Evolutionary conservation across 1,140 invertebrate genomes (phyloP).

Genomic region (Pogonus chalceus): DNA sequence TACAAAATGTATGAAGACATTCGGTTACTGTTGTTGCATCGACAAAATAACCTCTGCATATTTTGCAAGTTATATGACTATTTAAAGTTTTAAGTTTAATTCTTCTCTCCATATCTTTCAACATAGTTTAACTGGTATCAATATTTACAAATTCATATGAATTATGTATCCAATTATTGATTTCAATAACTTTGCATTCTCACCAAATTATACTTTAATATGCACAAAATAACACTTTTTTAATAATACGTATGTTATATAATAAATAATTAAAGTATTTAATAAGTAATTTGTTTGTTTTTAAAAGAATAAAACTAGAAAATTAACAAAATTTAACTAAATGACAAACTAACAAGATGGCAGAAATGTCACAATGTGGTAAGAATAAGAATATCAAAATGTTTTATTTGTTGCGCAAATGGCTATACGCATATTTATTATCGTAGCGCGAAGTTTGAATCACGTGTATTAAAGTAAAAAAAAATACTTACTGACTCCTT

Average conservation of each 20-base stretch:
- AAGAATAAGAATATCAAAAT: slow-evolving; percentile 6
- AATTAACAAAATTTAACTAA: slow-evolving; percentile 16
- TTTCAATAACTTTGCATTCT: too few relatives aligned
- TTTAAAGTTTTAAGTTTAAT: slow-evolving; percentile 88
- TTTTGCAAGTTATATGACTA: slow-evolving; percentile 87
- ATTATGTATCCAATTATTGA: too few relatives aligned
- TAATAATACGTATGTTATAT: too few relatives aligned
- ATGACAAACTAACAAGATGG: slow-evolving; percentile 9
- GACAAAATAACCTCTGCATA: slow-evolving; percentile 92
- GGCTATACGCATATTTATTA: slow-evolving; percentile 1
- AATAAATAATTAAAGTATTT: too few relatives aligned
- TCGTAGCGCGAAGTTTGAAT: not conserved
- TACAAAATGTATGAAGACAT: slow-evolving; percentile 97
- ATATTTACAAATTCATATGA: too few relatives aligned
- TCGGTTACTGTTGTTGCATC: slow-evolving; percentile 96
- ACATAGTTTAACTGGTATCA: too few relatives aligned
- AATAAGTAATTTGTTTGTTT: too few relatives aligned
- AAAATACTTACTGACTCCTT: slow-evolving; percentile 67
- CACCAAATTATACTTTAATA: too few relatives aligned
- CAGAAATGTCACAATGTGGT: slow-evolving; percentile 4
- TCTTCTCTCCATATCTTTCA: slow-evolving; percentile 78
- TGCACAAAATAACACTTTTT: too few relatives aligned
- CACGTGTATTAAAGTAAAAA: not conserved
- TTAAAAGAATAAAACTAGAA: slow-evolving; percentile 10
- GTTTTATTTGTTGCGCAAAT: slow-evolving; percentile 7